Evolutionary conservation across 2,113 vertebrate species (phyloP).

Genomic region (Gymnobelideus leadbeateri): DNA sequence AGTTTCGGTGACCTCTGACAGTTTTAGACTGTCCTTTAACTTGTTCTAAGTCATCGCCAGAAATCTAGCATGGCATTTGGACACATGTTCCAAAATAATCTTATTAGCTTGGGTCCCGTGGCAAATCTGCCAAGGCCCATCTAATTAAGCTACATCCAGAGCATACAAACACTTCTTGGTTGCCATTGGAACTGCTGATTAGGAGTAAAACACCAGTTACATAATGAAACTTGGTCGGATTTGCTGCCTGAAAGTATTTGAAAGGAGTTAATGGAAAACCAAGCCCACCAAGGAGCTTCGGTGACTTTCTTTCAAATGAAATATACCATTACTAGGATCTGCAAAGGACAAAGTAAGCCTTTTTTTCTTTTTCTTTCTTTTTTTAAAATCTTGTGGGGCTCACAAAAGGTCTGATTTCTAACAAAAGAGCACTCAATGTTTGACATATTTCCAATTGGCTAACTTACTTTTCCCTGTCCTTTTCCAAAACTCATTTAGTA

Average conservation of each 20-base stretch:
- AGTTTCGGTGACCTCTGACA: conserved; percentile 7
- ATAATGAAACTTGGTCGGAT: conserved; percentile 5
- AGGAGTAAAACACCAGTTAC: conserved; percentile 1
- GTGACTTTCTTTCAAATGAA: conserved; percentile 46
- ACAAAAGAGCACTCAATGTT: conserved; percentile 26
- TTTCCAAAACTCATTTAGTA: conserved; percentile 34
- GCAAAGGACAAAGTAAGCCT: conserved; percentile 2
- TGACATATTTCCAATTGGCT: conserved; percentile 20
- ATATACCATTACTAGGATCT: conserved; percentile 36
- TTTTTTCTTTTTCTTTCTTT: background rate
- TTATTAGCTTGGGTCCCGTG: conserved; percentile 27
- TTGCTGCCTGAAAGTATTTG: conserved; percentile 1
- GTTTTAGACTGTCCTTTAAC: conserved; percentile 30
- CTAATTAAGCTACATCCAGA: conserved; percentile 35
- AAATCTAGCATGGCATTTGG: conserved; percentile 24
- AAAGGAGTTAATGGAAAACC: conserved; percentile 40
- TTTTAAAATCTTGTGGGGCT: conserved; percentile 9
- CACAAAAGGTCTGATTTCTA: conserved; percentile 31
- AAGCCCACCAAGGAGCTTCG: background rate
- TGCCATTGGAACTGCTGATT: background rate
- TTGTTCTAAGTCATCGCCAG: conserved; percentile 51
- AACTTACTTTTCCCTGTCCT: background rate
- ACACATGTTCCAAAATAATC: conserved; percentile 46
- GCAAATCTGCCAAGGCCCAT: conserved; percentile 20
- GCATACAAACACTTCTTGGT: background rate